These are phyloP conservation scores for Cherax quadricarinatus DNA, from an alignment of 1,140 invertebrate genomes.

Conservation along the genomic window DNA sequence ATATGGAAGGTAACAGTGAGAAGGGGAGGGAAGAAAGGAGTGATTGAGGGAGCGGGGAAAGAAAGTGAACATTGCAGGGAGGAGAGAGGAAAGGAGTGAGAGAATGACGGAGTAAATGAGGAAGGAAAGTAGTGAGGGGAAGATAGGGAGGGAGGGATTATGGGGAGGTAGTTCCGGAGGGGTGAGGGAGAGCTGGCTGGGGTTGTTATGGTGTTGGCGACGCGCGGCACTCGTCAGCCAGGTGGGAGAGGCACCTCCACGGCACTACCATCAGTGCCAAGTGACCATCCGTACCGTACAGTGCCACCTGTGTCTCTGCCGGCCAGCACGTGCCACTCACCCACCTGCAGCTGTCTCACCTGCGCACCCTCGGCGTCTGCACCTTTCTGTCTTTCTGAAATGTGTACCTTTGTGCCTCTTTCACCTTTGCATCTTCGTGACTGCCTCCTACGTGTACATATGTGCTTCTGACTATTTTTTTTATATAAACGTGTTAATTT, in stretches of 20 bases:
- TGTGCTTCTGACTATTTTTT: background rate
- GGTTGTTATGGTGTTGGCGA: slow-evolving; percentile 5
- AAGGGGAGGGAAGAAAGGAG: no score
- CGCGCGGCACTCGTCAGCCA: slow-evolving; percentile 19
- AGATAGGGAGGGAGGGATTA: no score
- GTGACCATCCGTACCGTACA: slow-evolving; percentile 55
- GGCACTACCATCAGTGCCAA: slow-evolving; percentile 50
- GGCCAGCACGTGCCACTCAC: background rate
- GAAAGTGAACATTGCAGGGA: no score
- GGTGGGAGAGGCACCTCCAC: slow-evolving; percentile 11
- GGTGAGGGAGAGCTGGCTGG: background rate
- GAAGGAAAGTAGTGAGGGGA: no score
- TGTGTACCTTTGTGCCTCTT: background rate
- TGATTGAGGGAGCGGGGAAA: background rate
- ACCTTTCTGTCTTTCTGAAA: background rate
- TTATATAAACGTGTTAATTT: no score
- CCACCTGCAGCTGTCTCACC: background rate
- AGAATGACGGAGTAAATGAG: background rate
- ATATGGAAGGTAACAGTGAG: background rate
- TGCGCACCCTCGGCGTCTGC: no score
- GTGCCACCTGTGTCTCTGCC: slow-evolving; percentile 33
- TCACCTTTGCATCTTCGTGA: background rate
- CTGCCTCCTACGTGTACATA: background rate
- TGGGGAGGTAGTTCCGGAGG: no score
- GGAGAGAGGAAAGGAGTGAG: background rate